phyloP scores from a whole-genome alignment of 92 coral and sea anemone species.

The Metridium senile region DNA sequence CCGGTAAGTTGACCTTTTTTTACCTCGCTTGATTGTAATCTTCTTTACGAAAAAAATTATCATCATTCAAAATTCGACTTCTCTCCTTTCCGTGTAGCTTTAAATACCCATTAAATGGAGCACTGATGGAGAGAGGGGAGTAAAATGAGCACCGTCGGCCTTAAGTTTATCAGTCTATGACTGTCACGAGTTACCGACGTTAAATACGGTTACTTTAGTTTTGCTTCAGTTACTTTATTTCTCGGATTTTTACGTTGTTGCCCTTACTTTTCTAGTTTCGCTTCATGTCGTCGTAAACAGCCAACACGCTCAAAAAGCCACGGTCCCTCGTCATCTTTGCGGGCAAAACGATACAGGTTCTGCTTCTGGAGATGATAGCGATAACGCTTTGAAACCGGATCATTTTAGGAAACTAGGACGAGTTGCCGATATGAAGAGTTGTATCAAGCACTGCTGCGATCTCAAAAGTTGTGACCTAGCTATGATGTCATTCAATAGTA shows the following conservation, averaged over 20 bases:
- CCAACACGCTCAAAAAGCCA: background rate
- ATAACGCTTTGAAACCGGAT: conserved; percentile 49
- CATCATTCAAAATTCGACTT: no score
- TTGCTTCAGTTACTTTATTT: background rate
- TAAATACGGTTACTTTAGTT: background rate
- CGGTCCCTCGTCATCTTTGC: conserved; percentile 53
- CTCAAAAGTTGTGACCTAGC: conserved; percentile 71
- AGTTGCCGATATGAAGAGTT: conserved; percentile 70
- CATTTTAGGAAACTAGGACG: conserved; percentile 79
- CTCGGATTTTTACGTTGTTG: background rate
- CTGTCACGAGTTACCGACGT: no score
- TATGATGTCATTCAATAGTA: conserved; percentile 91
- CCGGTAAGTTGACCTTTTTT: background rate
- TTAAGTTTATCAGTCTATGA: no score
- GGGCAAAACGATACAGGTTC: background rate
- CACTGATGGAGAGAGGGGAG: no score
- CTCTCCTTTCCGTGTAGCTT: no score
- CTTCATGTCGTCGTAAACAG: background rate
- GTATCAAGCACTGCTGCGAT: conserved; percentile 74
- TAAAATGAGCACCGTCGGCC: no score
- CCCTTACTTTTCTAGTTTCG: conserved; percentile 6
- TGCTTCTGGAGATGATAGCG: conserved; percentile 2
- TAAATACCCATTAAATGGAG: no score
- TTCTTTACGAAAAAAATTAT: no score
- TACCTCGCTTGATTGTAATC: no score